Evolutionary conservation across 2,888 invertebrate genomes (phyloP).

Genomic region (Parelbella ahira): DNA sequence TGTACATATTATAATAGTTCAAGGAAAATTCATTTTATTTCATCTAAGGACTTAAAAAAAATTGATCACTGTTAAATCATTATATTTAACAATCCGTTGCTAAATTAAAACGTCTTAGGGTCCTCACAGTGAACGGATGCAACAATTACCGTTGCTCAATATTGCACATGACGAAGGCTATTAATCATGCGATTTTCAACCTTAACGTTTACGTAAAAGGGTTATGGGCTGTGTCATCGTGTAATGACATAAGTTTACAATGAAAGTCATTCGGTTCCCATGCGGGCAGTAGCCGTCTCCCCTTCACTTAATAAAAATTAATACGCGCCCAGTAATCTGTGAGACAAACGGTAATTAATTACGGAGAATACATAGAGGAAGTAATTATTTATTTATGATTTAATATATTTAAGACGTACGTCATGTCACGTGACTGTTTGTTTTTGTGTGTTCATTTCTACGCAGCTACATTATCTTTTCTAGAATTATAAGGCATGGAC

Average conservation of each 20-base stretch:
- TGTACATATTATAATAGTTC: too few relatives aligned
- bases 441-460: too few relatives aligned
- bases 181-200: neutral
- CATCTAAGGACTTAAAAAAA: too few relatives aligned
- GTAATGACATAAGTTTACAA: constrained; percentile 14
- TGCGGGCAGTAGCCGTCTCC: constrained; percentile 14
- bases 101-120: constrained; percentile 26
- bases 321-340: constrained; percentile 11
- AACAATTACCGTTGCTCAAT: constrained; percentile 18
- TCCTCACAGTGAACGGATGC: constrained; percentile 18
- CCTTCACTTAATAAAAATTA: constrained; percentile 15
- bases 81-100: constrained; percentile 22
- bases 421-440: too few relatives aligned
- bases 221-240: neutral
- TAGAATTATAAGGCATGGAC: too few relatives aligned
- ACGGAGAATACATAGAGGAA: too few relatives aligned
- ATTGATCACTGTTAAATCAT: too few relatives aligned
- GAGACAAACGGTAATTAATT: too few relatives aligned
- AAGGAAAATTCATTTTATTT: too few relatives aligned
- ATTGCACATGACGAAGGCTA: constrained; percentile 3
- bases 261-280: constrained; percentile 23
- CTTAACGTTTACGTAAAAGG: neutral
- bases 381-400: too few relatives aligned
- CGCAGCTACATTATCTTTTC: too few relatives aligned
- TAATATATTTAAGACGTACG: too few relatives aligned